Evolutionary conservation across 2,888 invertebrate genomes (phyloP).

Genomic region (Luperina nickerlii): DNA sequence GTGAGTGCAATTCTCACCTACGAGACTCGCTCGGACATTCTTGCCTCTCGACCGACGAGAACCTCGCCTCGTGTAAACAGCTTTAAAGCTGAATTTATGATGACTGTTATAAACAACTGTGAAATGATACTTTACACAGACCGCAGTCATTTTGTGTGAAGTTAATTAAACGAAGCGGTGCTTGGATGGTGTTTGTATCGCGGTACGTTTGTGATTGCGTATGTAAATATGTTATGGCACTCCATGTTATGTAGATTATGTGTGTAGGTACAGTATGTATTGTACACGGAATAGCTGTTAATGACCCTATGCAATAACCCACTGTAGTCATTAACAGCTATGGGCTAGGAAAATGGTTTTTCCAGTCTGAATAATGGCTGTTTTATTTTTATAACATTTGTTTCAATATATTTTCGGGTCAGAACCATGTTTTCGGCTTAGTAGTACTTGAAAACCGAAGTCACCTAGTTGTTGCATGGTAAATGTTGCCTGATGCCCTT

Average conservation of each 20-base stretch:
- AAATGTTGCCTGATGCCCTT: background rate
- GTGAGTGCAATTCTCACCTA: background rate
- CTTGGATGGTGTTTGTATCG: constrained; percentile 5
- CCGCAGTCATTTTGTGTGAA: constrained; percentile 24
- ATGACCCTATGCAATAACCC: background rate
- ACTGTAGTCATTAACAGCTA: background rate
- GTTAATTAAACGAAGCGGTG: constrained; percentile 34
- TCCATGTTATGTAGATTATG: background rate
- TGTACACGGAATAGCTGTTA: background rate
- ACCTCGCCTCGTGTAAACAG: background rate
- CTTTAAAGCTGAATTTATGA: constrained; percentile 26
- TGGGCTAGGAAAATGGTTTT: background rate
- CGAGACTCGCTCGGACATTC: background rate
- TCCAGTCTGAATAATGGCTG: background rate
- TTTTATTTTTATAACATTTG: background rate
- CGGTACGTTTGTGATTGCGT: background rate
- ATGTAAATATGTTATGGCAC: constrained; percentile 19
- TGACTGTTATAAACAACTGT: constrained; percentile 38
- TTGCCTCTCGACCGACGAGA: background rate
- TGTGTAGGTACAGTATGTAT: background rate
- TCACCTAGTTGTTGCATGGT: background rate
- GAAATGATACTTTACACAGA: constrained; percentile 34
- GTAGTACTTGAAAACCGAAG: background rate
- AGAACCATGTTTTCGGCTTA: background rate
- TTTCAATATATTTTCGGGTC: background rate